Percentiles rank a stretch among this genome's conserved stretches.
Evolutionary conservation across 2,797 vertebrate genomes (phyloP).

Genomic region (Schizopygopsis pylzovi): DNA sequence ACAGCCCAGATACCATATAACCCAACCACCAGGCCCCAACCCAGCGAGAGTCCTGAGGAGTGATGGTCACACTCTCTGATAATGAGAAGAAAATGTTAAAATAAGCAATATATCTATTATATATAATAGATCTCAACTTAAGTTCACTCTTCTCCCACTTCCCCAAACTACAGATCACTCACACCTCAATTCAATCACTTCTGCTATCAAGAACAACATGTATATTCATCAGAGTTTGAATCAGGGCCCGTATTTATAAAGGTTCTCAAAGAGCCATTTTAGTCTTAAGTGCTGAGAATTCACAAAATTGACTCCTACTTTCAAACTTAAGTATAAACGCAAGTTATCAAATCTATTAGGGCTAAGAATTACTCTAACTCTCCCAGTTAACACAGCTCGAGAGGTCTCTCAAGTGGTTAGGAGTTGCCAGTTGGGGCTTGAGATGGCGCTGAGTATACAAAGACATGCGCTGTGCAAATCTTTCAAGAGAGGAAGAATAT

Average conservation of each 20-base stretch:
- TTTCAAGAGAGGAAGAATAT: too few relatives aligned
- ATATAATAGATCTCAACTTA: background rate
- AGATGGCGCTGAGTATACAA: too few relatives aligned
- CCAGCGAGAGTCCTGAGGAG: conserved; percentile 88
- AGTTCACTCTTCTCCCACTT: background rate
- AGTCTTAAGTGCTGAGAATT: too few relatives aligned
- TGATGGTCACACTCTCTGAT: conserved; percentile 85
- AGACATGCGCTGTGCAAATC: too few relatives aligned
- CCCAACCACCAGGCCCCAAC: conserved; percentile 96
- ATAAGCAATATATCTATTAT: background rate
- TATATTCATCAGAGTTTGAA: background rate
- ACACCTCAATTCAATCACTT: background rate
- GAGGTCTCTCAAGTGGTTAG: too few relatives aligned
- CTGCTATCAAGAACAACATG: background rate
- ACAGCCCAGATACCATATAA: conserved; percentile 81
- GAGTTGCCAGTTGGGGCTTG: too few relatives aligned
- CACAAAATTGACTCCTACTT: too few relatives aligned
- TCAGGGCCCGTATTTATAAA: background rate
- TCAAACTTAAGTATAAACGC: too few relatives aligned
- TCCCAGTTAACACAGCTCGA: too few relatives aligned
- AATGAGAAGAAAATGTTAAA: conserved; percentile 14
- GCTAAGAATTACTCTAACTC: too few relatives aligned
- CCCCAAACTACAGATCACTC: background rate
- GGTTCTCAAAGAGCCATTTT: too few relatives aligned
- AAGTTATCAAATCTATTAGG: too few relatives aligned